phyloP scores from a whole-genome alignment of 2,888 invertebrate genomes.

The Clusia tigrina region DNA sequence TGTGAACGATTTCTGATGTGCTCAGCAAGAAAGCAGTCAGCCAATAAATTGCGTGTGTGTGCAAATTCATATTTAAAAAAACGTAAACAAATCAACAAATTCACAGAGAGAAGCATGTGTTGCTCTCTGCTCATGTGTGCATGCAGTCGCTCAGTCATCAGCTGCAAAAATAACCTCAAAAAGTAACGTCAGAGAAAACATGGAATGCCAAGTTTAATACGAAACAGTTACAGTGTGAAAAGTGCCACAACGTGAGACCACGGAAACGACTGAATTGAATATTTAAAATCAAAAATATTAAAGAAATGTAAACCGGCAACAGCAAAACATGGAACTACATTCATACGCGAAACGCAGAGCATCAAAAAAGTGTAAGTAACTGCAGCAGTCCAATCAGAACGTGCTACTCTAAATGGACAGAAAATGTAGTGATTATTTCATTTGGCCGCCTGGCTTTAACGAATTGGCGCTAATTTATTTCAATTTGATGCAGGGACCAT shows the following conservation, averaged over 20 bases:
- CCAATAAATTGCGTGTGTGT: no score
- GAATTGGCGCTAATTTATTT: neutral
- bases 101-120: no score
- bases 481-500: constrained; percentile 49
- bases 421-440: neutral
- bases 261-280: constrained; percentile 3
- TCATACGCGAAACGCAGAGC: constrained; percentile 57
- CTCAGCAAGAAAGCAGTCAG: no score
- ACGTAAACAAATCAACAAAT: constrained; percentile 38
- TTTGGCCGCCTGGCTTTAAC: no score
- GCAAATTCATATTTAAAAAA: no score
- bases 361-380: constrained; percentile 56
- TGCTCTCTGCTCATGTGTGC: neutral
- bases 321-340: constrained; percentile 54
- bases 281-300: constrained; percentile 6
- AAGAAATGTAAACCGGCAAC: neutral
- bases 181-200: constrained; percentile 37
- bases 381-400: constrained; percentile 13
- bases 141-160: neutral
- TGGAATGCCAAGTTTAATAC: constrained; percentile 23
- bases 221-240: constrained; percentile 5
- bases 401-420: neutral
- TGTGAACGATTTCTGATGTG: no score
- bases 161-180: constrained; percentile 38
- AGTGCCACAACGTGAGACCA: neutral